A percentile compares a stretch with the other conserved stretches of the same genome.
phyloP scores from a whole-genome alignment of 2,888 invertebrate genomes.

The Thysanoteuthis rhombus region DNA sequence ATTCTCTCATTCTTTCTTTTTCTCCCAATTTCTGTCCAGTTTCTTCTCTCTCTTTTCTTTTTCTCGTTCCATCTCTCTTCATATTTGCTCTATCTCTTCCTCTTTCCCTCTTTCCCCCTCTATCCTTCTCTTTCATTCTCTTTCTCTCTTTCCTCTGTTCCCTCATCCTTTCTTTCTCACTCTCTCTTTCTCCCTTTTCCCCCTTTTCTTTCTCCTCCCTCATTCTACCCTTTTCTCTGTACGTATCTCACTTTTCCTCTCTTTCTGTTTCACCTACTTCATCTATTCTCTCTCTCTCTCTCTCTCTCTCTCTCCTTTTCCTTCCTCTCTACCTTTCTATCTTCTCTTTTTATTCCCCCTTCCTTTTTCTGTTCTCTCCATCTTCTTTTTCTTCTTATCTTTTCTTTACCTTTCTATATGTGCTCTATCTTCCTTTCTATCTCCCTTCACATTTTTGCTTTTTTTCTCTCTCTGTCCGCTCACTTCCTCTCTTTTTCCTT shows the following conservation, averaged over 20 bases:
- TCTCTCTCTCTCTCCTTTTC: neutral
- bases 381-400: no score
- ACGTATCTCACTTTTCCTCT: neutral
- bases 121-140: neutral
- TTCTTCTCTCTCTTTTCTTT: no score
- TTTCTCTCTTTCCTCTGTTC: fast-evolving
- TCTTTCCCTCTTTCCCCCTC: neutral
- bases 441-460: no score
- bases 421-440: no score
- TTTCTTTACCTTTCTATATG: no score
- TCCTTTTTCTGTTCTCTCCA: neutral
- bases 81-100: neutral
- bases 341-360: neutral
- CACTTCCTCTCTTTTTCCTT: neutral
- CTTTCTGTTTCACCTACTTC: neutral
- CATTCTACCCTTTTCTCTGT: neutral
- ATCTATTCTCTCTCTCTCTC: neutral
- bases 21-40: no score
- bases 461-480: no score
- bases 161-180: neutral
- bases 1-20: no score
- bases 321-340: neutral
- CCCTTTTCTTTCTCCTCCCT: neutral
- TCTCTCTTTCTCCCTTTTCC: neutral
- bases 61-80: neutral